A percentile compares a stretch with the other conserved stretches of the same genome.
These are phyloP conservation scores for Arrhopalites spinosus DNA, from an alignment of 2,888 invertebrate species.

Conservation along the genomic window DNA sequence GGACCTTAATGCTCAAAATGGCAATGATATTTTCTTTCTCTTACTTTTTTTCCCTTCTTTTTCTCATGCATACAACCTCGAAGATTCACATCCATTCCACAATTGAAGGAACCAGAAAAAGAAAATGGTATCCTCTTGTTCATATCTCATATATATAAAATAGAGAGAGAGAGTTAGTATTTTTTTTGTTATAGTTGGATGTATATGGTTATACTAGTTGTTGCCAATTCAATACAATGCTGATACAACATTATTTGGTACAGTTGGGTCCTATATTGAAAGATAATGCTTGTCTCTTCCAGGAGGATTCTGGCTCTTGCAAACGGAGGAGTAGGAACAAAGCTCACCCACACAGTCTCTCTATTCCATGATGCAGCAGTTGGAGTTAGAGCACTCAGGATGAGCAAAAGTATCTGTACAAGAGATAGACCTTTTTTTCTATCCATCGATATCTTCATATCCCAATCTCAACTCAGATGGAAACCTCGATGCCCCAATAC, in stretches of 20 bases:
- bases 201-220: too few species aligned
- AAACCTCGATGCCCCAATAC: conserved; percentile 39
- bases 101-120: conserved; percentile 8
- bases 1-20: conserved; percentile 33
- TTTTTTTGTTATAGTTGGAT: too few species aligned
- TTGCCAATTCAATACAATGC: conserved; percentile 1
- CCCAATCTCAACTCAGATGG: conserved; percentile 44
- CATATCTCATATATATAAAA: not conserved
- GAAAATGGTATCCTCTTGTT: conserved; percentile 20
- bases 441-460: conserved; percentile 47
- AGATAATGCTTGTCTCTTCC: conserved; percentile 21
- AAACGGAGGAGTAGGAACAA: too few species aligned
- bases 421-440: conserved; percentile 38
- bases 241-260: not conserved
- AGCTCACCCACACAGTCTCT: not conserved
- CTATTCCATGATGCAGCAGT: not conserved
- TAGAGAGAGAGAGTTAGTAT: conserved; percentile 8
- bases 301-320: not conserved
- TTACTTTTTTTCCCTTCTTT: conserved; percentile 2
- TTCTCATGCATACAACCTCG: not conserved
- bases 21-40: conserved; percentile 21
- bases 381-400: not conserved
- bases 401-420: not conserved
- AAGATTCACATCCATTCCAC: conserved; percentile 16
- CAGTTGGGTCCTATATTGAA: conserved; percentile 5